phyloP scores from a whole-genome alignment of 2,113 vertebrate species.

The Macaca mulatta region DNA sequence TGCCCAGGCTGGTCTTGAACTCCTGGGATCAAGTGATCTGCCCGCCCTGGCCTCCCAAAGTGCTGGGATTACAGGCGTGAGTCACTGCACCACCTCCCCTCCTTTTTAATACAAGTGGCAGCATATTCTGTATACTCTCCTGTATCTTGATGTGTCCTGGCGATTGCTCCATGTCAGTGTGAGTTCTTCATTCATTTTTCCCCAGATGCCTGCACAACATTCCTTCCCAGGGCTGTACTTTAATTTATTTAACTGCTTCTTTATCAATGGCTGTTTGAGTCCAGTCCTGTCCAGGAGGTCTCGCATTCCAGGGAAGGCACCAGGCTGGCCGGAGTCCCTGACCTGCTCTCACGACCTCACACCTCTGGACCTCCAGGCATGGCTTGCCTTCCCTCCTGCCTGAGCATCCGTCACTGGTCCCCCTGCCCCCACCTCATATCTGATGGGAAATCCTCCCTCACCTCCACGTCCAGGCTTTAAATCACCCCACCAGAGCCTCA shows the following conservation, averaged over 20 bases:
- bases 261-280: neutral
- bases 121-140: fast-evolving
- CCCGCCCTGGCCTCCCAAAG: too few relatives aligned
- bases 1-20: too few relatives aligned
- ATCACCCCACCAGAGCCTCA: neutral
- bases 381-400: neutral
- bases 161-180: neutral
- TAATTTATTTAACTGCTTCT: neutral
- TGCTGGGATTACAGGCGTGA: too few relatives aligned
- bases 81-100: too few relatives aligned
- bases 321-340: neutral
- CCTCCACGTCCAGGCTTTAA: neutral
- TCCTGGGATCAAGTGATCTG: too few relatives aligned
- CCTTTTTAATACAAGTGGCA: neutral
- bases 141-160: neutral
- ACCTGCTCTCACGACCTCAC: too few relatives aligned
- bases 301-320: neutral
- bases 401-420: neutral
- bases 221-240: neutral
- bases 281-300: neutral
- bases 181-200: neutral
- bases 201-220: neutral
- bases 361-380: neutral
- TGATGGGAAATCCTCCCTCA: neutral
- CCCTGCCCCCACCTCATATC: neutral